Evolutionary conservation across 2,113 vertebrate genomes (phyloP), one percentile per base, ranked within the genome.

Genomic region (Lathamus discolor): DNA sequence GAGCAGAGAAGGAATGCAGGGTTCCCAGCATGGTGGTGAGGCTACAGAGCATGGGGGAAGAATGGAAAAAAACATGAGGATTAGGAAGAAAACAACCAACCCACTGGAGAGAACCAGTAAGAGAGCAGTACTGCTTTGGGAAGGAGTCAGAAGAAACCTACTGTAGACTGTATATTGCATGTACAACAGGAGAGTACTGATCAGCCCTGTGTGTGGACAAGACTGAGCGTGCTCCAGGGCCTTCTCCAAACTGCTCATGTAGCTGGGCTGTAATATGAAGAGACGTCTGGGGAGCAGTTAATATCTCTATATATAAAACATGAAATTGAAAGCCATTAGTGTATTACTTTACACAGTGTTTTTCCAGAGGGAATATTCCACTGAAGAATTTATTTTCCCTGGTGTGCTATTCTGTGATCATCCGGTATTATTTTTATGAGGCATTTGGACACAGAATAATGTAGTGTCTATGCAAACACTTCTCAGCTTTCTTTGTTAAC

Each of bases 401-500:
- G 80, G 90, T 86, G 96, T 94, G 92, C 95, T 84, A 95, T 96
- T 96, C 92, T 90, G 89, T 85, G 93, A 92, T 98, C 92, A 95
- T 96, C 96, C 92, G 49, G 96, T 97, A 97, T 97, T 97, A 97
- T 95, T 97, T 98, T 97, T 97, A 96, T 90, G 97, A 96, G 97
- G 97, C 97, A 96, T 96, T 98, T 97, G 97, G 97, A 97, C 96
- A 97, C 46, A 67, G 95, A 97, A 95, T 95, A 97, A 98, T 97
- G 96, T 96, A 97, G 93, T 88, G 96, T 97, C 97, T 96, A 97
- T 97, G 97, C 96, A 98, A 97, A 98, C 97, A 95, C 93, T 93
- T 97, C 96, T 97, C 97, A 88, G 96, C 94, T 98, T 98, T 96
- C 97, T 97, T 98, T 97, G 96, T 98, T 98, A 97, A 97, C 97